These are phyloP conservation scores for Sphinx pinastri DNA, from an alignment of 2,888 invertebrate genomes.

Conservation along the genomic window DNA sequence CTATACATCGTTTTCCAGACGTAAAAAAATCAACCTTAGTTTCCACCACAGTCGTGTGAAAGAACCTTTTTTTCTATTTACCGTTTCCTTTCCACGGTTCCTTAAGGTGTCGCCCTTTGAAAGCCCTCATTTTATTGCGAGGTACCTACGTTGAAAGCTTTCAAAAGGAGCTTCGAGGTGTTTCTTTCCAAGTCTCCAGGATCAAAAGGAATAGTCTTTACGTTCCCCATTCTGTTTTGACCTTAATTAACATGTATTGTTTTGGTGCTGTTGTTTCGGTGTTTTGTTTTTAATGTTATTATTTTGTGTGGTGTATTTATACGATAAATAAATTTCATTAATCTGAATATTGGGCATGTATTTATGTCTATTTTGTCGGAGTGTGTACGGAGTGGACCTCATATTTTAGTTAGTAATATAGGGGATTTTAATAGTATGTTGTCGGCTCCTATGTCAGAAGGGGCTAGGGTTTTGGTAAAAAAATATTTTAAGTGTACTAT, in stretches of 20 bases:
- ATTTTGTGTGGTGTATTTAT: too few relatives aligned
- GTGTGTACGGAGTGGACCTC: too few relatives aligned
- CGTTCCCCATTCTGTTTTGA: constrained; percentile 11
- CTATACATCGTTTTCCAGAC: constrained; percentile 35
- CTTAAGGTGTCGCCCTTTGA: constrained; percentile 49
- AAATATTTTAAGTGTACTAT: too few relatives aligned
- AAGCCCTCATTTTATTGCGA: constrained; percentile 55
- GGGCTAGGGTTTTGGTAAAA: too few relatives aligned
- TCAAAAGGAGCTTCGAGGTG: constrained; percentile 47
- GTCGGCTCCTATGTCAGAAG: too few relatives aligned
- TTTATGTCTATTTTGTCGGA: too few relatives aligned
- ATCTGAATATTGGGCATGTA: too few relatives aligned
- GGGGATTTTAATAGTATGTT: too few relatives aligned
- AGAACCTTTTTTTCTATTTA: constrained; percentile 46
- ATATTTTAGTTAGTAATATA: too few relatives aligned
- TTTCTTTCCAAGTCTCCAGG: constrained; percentile 10
- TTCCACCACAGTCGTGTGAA: constrained; percentile 8
- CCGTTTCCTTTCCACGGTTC: constrained; percentile 44
- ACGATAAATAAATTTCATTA: too few relatives aligned
- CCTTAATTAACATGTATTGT: constrained; percentile 20
- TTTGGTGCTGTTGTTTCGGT: background rate
- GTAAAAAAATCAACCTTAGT: constrained; percentile 28
- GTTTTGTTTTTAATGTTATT: background rate
- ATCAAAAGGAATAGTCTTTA: constrained; percentile 20
- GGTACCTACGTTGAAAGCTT: constrained; percentile 49